Base-by-base conservation (phyloP, 2,797 vertebrate genomes). In the Notamacropus eugenii region DNA sequence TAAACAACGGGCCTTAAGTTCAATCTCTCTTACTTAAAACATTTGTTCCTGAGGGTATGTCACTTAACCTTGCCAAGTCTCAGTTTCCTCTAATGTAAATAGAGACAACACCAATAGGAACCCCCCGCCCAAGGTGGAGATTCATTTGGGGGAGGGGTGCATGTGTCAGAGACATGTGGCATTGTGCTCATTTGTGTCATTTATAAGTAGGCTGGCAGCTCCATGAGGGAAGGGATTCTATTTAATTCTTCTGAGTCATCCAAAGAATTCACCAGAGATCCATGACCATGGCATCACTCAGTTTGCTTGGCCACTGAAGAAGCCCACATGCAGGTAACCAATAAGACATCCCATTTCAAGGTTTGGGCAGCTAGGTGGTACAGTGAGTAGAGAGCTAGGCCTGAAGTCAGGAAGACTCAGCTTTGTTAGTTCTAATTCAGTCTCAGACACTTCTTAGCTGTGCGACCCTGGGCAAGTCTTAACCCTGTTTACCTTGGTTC, bases 111-210 rank as follows among this genome's bases (percentile, higher is more conserved):
- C 16, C 29, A 40, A 22, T 6, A 74, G n/a, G 34, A 40, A 0
- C 1, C 2, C 22, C n/a, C n/a, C 2, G 1, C 67, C n/a, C 2
- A 19, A 16, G 19, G 1, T 22, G n/a, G 22, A 82, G 19, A 24
- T 82, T 46, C n/a, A 10, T 19, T 40, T 9, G n/a, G n/a, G 67
- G 67, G 8, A 74, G 14, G 13, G 62, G 4, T n/a, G 29, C 13
- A 62, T 40, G n/a, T 40, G 0, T 9, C 19, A 22, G 5, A 74
- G 67, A 82, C 6, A 46, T 9, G 22, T 9, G 19, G n/a, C 22
- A 82, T 40, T 74, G 16, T 40, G n/a, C 13, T 74, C 22, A 74
- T 74, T 74, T 74, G 67, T 40, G 19, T 74, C 19, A 40, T 74
- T 22, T 22, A 40, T 74, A 16, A 74, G n/a, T 74, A 4, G 34